These are phyloP conservation scores for Copsychus sechellarum DNA, from an alignment of 2,113 vertebrate genomes.

Conservation along the genomic window DNA sequence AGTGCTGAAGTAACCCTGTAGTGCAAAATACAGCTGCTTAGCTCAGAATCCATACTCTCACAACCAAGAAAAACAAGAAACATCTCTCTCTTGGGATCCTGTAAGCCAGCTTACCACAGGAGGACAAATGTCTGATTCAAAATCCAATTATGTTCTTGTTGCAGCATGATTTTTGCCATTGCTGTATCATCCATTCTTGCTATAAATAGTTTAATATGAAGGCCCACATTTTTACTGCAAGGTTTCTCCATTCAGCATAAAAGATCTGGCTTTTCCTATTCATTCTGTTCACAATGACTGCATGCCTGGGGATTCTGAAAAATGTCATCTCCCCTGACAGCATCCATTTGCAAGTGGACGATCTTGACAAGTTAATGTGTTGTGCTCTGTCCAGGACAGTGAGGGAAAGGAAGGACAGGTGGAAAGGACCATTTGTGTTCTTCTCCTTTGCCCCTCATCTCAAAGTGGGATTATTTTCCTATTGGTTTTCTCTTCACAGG, in stretches of 20 bases:
- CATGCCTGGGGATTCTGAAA: neutral
- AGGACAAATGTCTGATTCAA: neutral
- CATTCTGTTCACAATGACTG: neutral
- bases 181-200: neutral
- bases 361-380: neutral
- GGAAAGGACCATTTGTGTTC: neutral
- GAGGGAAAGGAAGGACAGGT: neutral
- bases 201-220: neutral
- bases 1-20: neutral
- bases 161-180: neutral
- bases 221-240: neutral
- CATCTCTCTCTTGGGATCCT: neutral
- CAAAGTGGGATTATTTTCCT: neutral
- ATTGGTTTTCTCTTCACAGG: neutral
- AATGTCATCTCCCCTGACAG: neutral
- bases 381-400: neutral
- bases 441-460: neutral
- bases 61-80: neutral
- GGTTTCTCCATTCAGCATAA: neutral
- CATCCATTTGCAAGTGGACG: fast-evolving
- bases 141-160: neutral
- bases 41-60: neutral
- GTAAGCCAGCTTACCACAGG: neutral
- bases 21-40: neutral
- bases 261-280: neutral